phyloP scores from a whole-genome alignment of 2,888 invertebrate species.

The Drosophila gaucha region DNA sequence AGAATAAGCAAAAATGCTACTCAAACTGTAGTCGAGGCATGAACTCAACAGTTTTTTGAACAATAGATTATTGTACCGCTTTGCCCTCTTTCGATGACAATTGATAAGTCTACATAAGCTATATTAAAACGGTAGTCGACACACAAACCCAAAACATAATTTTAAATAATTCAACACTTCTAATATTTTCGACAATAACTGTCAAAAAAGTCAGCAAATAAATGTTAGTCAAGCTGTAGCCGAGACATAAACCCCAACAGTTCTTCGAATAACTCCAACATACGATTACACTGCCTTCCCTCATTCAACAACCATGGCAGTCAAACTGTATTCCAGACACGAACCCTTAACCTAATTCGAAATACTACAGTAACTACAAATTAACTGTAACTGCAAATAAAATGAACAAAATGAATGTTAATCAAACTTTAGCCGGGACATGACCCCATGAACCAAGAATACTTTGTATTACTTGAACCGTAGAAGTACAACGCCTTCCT shows the following conservation, averaged over 20 bases:
- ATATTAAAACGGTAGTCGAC: too few relatives aligned
- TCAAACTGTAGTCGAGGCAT: too few relatives aligned
- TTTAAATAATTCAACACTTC: too few relatives aligned
- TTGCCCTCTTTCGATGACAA: too few relatives aligned
- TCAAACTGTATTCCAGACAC: slow-evolving; percentile 7
- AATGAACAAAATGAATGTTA: too few relatives aligned
- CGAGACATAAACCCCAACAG: background rate
- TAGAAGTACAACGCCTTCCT: background rate
- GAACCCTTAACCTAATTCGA: background rate
- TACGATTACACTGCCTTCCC: background rate
- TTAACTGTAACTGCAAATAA: too few relatives aligned
- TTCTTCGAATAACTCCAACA: background rate
- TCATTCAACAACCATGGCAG: background rate
- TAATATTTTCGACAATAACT: background rate
- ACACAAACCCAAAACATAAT: too few relatives aligned
- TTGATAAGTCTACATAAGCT: too few relatives aligned
- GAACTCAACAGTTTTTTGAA: too few relatives aligned
- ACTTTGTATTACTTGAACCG: background rate
- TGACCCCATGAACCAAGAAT: background rate
- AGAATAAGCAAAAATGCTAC: too few relatives aligned
- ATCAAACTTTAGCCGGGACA: background rate
- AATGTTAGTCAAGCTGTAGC: background rate
- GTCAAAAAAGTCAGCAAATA: background rate
- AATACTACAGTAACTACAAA: too few relatives aligned
- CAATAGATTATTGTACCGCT: too few relatives aligned